phyloP scores from a whole-genome alignment of 2,113 vertebrate species.

The Cyanocitta stelleri region DNA sequence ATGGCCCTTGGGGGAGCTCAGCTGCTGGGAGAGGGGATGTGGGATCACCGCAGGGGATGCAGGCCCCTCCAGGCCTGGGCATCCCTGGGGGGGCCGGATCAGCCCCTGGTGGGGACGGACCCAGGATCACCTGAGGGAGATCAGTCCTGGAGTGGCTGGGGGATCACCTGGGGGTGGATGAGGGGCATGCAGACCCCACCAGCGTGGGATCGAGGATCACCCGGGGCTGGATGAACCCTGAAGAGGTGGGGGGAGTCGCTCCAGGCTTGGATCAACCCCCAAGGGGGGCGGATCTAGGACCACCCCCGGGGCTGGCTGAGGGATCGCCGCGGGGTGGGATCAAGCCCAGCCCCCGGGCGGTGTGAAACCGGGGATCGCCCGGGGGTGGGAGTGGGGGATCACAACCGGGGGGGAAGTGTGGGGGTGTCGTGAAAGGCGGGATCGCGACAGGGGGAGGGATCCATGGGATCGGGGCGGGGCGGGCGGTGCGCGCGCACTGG shows the following conservation, averaged over 20 bases:
- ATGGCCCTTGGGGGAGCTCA: no score
- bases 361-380: background rate
- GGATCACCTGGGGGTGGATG: background rate
- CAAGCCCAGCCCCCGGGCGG: background rate
- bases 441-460: no score
- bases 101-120: rapidly evolving
- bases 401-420: background rate
- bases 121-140: background rate
- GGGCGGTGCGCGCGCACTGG: no score
- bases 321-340: background rate
- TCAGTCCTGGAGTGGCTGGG: background rate
- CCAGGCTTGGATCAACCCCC: background rate
- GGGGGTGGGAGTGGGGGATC: background rate
- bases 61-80: background rate
- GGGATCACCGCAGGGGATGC: rapidly evolving
- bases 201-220: background rate
- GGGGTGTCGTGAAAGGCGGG: no score
- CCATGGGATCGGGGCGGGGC: no score
- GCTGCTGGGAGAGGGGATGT: rapidly evolving
- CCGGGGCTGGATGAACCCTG: background rate
- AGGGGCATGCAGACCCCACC: background rate
- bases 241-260: background rate
- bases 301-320: background rate
- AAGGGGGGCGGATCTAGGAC: background rate
- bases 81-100: background rate